Conservation (phyloP, 2,888 invertebrate species). For the Drosophila prostipennis region DNA sequence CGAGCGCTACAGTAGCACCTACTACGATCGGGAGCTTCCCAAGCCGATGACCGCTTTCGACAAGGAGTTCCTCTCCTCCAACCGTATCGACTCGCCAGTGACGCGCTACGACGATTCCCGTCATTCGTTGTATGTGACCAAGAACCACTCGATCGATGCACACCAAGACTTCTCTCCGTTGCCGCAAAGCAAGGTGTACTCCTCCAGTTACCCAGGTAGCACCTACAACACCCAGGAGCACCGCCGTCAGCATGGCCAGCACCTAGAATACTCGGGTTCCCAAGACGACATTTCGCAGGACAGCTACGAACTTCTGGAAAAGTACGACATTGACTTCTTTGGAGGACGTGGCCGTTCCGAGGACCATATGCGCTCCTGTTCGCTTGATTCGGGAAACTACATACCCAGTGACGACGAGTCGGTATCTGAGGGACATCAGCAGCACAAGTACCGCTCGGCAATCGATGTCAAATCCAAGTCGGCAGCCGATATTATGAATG, state of each 20-base stretch:
- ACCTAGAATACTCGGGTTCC: conserved; percentile 86
- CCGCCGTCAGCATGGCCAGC: conserved; percentile 86
- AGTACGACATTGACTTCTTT: conserved; percentile 86
- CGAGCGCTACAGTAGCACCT: conserved; percentile 86
- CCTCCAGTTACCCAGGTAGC: conserved; percentile 94
- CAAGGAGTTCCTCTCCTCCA: conserved; percentile 84
- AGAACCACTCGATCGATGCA: conserved; percentile 88
- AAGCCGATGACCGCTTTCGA: conserved; percentile 84
- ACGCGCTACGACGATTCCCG: conserved; percentile 90
- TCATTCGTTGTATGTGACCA: conserved; percentile 87
- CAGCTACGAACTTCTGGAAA: conserved; percentile 93
- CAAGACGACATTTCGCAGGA: conserved; percentile 95
- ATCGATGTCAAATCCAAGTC: conserved; percentile 88
- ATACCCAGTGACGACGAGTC: conserved; percentile 90
- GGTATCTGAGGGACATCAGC: conserved; percentile 84
- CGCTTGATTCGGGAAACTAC: conserved; percentile 91
- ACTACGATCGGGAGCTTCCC: conserved; percentile 86
- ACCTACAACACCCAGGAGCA: conserved; percentile 86
- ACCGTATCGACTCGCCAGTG: conserved; percentile 88
- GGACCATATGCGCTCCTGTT: conserved; percentile 88
- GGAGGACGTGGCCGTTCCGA: conserved; percentile 83
- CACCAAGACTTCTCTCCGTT: conserved; percentile 87
- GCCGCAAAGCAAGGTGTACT: conserved; percentile 90
- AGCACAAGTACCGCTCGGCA: conserved; percentile 86
- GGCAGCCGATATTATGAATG: conserved; percentile 89